A percentile compares a stretch with the other conserved stretches of the same genome.
Conservation (phyloP, 2,113 vertebrate genomes). For the Bambusicola thoracicus region DNA sequence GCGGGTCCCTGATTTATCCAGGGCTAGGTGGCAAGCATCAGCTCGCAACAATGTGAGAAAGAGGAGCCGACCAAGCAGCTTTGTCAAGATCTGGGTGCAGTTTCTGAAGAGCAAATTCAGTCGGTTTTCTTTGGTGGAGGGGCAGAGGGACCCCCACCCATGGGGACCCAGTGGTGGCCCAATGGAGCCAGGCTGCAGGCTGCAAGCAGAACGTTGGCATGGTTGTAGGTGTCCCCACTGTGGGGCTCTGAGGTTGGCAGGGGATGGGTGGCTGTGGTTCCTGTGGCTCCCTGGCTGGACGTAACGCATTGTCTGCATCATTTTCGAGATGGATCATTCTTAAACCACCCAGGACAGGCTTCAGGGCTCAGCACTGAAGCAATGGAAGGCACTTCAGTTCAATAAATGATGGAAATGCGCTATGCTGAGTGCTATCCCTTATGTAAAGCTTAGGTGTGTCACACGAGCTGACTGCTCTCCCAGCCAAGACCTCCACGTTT, state of each 20-base stretch:
- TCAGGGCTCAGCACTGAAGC: constrained; percentile 24
- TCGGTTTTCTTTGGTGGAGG: background rate
- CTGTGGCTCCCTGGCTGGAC: constrained; percentile 67
- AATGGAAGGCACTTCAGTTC: constrained; percentile 28
- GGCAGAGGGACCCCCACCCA: background rate
- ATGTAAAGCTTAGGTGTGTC: constrained; percentile 46
- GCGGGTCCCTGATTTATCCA: background rate
- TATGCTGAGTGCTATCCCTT: constrained; percentile 19
- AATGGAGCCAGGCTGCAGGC: background rate
- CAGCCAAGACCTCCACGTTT: background rate
- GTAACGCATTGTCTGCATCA: constrained; percentile 63
- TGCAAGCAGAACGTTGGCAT: background rate
- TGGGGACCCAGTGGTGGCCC: accelerated
- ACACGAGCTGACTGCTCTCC: background rate
- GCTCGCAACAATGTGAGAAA: background rate
- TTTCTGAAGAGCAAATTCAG: background rate
- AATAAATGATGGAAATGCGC: constrained; percentile 36
- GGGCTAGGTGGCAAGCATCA: constrained; percentile 7
- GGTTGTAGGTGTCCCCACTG: background rate
- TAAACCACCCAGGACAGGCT: constrained; percentile 63
- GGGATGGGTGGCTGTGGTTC: constrained; percentile 46
- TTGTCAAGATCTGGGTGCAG: background rate
- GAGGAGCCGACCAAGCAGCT: background rate
- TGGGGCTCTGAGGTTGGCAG: background rate
- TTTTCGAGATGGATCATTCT: constrained; percentile 67